phyloP scores from a whole-genome alignment of 2,797 vertebrate genomes.

The Gymnoscopelus microlampas region DNA sequence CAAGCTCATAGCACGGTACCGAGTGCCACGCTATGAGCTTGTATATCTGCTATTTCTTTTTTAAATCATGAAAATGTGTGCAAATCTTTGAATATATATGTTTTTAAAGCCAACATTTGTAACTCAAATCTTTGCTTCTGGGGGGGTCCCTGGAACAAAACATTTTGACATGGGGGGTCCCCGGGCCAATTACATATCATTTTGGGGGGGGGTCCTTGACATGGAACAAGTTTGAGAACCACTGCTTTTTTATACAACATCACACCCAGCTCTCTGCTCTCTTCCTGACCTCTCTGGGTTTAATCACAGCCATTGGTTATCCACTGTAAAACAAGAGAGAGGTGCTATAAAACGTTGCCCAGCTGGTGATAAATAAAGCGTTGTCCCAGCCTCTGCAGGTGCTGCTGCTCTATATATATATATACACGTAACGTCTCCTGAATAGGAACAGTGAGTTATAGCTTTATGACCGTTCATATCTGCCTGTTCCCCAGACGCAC shows the following conservation, averaged over 20 bases:
- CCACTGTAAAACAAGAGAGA: conserved; percentile 65
- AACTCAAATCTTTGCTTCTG: no score
- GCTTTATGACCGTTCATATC: conserved; percentile 82
- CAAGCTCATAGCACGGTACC: no score
- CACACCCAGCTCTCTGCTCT: conserved; percentile 38
- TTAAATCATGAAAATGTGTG: no score
- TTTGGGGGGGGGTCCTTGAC: no score
- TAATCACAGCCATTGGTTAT: conserved; percentile 56
- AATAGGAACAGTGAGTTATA: conserved; percentile 77
- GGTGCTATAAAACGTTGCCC: conserved; percentile 76
- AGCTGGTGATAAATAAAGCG: conserved; percentile 81
- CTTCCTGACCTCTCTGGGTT: conserved; percentile 61
- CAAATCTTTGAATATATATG: no score
- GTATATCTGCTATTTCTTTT: no score
- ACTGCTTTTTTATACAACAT: conserved; percentile 25
- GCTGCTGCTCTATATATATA: conserved; percentile 58
- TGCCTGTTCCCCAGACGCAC: conserved; percentile 60
- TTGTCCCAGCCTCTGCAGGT: conserved; percentile 77
- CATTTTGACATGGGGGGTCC: no score
- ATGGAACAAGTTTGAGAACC: no score
- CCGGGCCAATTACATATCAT: no score
- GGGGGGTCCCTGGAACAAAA: no score
- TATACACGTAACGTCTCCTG: conserved; percentile 65
- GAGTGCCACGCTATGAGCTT: no score
- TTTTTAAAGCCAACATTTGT: no score